These are phyloP conservation scores for Limnodromus scolopaceus DNA, from an alignment of 2,797 vertebrate species.

Conservation along the genomic window DNA sequence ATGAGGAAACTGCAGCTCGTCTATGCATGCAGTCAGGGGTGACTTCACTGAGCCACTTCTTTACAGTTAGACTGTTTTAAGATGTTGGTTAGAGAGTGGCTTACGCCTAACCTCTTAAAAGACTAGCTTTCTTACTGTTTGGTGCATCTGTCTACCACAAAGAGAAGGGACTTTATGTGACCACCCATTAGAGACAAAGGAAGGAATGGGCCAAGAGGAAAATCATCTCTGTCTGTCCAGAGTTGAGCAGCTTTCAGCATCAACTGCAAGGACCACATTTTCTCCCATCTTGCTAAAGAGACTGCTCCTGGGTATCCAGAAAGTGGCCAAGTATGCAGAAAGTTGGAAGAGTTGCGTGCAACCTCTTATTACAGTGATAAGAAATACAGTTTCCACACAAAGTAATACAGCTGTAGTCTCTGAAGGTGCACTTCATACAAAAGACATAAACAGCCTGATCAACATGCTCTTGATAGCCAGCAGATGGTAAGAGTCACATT, in stretches of 20 bases:
- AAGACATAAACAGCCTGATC: not conserved
- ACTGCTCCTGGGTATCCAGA: not conserved
- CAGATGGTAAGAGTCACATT: not conserved
- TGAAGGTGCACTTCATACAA: not conserved
- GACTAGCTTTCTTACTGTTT: not conserved
- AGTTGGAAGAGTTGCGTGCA: not conserved
- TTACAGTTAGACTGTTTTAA: not conserved
- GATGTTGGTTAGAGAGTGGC: not conserved
- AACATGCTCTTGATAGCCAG: not conserved
- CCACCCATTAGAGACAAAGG: not conserved
- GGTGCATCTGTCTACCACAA: not conserved
- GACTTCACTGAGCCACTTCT: not conserved
- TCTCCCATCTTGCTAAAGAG: not conserved
- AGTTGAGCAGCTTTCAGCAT: not conserved
- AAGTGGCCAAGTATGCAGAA: not conserved
- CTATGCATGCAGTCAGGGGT: not conserved
- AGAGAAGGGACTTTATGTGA: not conserved
- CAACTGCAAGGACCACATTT: not conserved
- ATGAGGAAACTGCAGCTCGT: not conserved
- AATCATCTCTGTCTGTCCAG: not conserved
- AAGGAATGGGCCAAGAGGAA: not conserved
- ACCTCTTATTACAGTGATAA: not conserved
- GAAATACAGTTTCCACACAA: not conserved
- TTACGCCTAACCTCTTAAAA: not conserved
- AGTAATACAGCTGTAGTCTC: not conserved